Conservation (phyloP, 1,140 invertebrate species). For the Adelges cooleyi region DNA sequence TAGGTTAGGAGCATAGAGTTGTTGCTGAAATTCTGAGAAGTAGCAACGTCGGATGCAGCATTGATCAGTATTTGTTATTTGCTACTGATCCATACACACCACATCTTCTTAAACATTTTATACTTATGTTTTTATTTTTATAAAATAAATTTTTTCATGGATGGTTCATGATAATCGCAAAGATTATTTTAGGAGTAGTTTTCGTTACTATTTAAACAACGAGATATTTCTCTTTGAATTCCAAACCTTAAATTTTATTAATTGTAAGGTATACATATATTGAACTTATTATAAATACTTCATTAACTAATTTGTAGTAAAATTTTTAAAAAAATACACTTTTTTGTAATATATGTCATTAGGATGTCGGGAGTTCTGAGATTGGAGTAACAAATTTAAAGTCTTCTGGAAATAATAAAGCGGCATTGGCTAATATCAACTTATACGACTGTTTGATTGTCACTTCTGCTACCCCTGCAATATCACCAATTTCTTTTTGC, state of each 20-base stretch:
- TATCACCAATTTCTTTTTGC: slow-evolving; percentile 97
- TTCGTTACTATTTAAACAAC: too few species aligned
- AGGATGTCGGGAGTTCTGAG: slow-evolving; percentile 54
- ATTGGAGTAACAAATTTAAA: slow-evolving; percentile 93
- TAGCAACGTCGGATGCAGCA: too few species aligned
- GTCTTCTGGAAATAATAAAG: slow-evolving; percentile 86
- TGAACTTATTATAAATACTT: not conserved
- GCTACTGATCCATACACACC: too few species aligned
- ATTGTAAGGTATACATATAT: not conserved
- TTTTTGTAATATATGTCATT: not conserved
- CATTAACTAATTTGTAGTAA: not conserved
- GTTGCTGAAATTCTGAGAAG: too few species aligned
- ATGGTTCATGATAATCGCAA: too few species aligned
- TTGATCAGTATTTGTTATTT: too few species aligned
- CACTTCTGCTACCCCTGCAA: slow-evolving; percentile 97
- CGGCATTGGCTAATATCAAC: slow-evolving; percentile 89
- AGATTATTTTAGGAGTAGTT: too few species aligned
- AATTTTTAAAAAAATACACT: not conserved
- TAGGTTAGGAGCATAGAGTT: too few species aligned
- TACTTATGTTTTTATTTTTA: too few species aligned
- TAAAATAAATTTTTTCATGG: too few species aligned
- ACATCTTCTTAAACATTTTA: too few species aligned
- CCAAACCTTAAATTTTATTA: not conserved
- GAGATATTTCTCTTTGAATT: not conserved
- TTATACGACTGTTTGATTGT: slow-evolving; percentile 99